phyloP scores from a whole-genome alignment of 2,797 vertebrate genomes.

The Sebastes matsubarae region DNA sequence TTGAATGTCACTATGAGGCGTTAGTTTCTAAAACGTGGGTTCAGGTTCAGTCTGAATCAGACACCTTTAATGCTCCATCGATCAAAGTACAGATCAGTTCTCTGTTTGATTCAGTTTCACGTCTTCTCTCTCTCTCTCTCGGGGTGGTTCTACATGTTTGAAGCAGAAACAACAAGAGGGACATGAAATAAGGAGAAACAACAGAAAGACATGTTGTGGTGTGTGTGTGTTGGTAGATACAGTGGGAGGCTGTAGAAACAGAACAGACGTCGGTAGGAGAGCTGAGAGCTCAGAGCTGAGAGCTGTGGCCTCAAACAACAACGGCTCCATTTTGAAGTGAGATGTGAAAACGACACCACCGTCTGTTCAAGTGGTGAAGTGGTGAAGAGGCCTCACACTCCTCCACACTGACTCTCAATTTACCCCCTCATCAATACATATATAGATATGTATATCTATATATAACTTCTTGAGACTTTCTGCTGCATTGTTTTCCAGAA shows the following conservation, averaged over 20 bases:
- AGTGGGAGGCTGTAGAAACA: slow-evolving; percentile 55
- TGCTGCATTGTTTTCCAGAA: not conserved
- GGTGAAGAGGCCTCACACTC: slow-evolving; percentile 37
- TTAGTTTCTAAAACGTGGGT: slow-evolving; percentile 34
- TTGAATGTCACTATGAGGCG: slow-evolving; percentile 36
- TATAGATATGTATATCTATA: no score
- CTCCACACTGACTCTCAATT: slow-evolving; percentile 2
- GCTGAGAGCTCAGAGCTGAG: not conserved
- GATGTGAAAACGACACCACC: slow-evolving; percentile 64
- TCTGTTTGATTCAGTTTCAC: slow-evolving; percentile 60
- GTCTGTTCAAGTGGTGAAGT: slow-evolving; percentile 55
- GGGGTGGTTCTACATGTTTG: no score
- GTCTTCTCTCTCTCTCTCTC: no score
- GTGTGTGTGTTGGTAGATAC: slow-evolving; percentile 2
- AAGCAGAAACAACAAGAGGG: slow-evolving; percentile 10
- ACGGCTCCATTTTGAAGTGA: slow-evolving; percentile 61
- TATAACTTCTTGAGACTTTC: not conserved
- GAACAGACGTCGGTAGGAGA: slow-evolving; percentile 53
- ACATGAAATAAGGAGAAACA: not conserved
- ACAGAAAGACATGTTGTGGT: slow-evolving; percentile 16
- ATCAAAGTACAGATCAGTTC: slow-evolving; percentile 60
- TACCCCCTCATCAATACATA: no score
- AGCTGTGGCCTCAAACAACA: slow-evolving; percentile 49
- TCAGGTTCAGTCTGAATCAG: slow-evolving; percentile 46
- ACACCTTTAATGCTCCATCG: slow-evolving; percentile 53